Evolutionary conservation across 2,888 invertebrate genomes (phyloP), one percentile per base, ranked within the genome.

Genomic region (Microplitis manilae): DNA sequence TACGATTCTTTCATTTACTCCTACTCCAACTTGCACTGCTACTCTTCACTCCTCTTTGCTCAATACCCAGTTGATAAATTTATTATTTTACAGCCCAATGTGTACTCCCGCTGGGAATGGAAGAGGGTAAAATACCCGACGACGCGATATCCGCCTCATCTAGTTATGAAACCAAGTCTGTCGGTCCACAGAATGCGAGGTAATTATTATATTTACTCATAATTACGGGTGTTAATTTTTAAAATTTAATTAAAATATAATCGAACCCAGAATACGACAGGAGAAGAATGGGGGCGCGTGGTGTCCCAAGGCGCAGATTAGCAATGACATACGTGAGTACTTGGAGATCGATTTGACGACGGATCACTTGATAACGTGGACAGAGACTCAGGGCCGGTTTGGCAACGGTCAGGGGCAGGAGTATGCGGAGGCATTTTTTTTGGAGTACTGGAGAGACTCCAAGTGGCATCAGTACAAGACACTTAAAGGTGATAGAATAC

Each of bases 351-450:
- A 97, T 87, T 92, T 97, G 65, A 92, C 92, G 20, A 92, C 92
- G 77, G 93, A 95, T 85, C 95, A 95, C 88, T 91, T 96, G 84
- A 94, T 97, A 86, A 96, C 96, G 0, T 94, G 93, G 90, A 94
- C 95, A 0, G 97, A 97, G 87, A 96, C 97, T 1, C 97, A 97
- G 89, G 97, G 97, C 20, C 93, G 97, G 70, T 97, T 96, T 87
- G 97, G 97, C 30, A 96, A 96, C 88, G 96, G 97, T 0, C 94
- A 96, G 82, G 97, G 97, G 39, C 95, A 95, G 79, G 97, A 97
- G 86, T 97, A 94, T 88, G 95, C 96, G 0, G 96, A 96, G 86
- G 93, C 94, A 79, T 97, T 96, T 90, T 92, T 94, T 73, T 91
- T 97, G 38, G 96, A 96, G 86, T 97, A 96, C 89, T 95, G 94